Percentiles rank a stretch among this genome's conserved stretches.
These are phyloP conservation scores for Agriopis marginaria DNA, from an alignment of 2,888 invertebrate species.

Conservation along the genomic window DNA sequence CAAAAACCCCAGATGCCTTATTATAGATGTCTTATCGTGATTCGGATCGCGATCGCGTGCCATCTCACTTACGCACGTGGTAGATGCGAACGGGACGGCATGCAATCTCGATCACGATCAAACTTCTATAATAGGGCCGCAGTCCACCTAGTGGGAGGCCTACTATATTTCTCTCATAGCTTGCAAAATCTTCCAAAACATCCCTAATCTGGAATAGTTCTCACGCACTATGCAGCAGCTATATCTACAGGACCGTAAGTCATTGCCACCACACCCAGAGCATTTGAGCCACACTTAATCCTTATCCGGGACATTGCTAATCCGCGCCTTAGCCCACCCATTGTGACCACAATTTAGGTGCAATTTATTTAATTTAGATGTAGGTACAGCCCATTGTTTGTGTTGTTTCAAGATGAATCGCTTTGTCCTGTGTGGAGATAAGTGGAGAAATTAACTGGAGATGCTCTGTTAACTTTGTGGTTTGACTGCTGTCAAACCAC, in stretches of 20 bases:
- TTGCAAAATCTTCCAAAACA: neutral
- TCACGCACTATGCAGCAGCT: neutral
- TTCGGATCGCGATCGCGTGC: no score
- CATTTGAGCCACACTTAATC: constrained; percentile 45
- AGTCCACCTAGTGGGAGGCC: no score
- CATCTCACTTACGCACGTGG: no score
- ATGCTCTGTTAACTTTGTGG: constrained; percentile 6
- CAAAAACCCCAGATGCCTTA: no score
- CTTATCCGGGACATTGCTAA: constrained; percentile 38
- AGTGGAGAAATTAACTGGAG: constrained; percentile 16
- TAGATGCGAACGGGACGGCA: no score
- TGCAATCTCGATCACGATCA: no score
- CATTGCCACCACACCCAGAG: constrained; percentile 22
- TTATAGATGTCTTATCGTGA: no score
- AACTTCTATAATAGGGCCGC: no score
- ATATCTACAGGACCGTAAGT: constrained; percentile 7
- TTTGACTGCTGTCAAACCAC: constrained; percentile 1
- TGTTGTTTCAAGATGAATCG: constrained; percentile 25
- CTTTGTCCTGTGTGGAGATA: constrained; percentile 19
- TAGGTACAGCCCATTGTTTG: constrained; percentile 25
- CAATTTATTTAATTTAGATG: constrained; percentile 38
- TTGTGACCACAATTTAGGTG: constrained; percentile 36
- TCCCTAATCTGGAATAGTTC: constrained; percentile 3
- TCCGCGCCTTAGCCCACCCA: constrained; percentile 38
- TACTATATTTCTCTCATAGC: no score